phyloP scores from a whole-genome alignment of 2,888 invertebrate genomes.

The Stenoptilia bipunctidactyla region DNA sequence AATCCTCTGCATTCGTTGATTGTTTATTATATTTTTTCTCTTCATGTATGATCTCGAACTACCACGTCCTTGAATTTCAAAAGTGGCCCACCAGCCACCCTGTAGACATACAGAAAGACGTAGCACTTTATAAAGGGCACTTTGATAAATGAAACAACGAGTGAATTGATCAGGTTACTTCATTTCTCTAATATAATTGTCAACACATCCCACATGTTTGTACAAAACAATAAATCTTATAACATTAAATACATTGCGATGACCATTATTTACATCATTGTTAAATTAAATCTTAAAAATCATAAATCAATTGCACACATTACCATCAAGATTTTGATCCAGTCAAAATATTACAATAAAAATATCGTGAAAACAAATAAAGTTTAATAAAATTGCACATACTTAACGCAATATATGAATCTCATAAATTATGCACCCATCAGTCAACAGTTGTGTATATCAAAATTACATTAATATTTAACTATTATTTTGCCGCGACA shows the following conservation, averaged over 20 bases:
- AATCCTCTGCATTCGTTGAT: too few relatives aligned
- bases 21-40: too few relatives aligned
- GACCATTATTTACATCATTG: slow-evolving; percentile 34
- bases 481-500: slow-evolving; percentile 13
- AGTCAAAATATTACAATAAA: slow-evolving; percentile 49
- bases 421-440: slow-evolving; percentile 54
- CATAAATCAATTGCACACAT: slow-evolving; percentile 48
- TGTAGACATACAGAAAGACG: too few relatives aligned
- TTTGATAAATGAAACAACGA: background rate
- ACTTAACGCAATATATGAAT: slow-evolving; percentile 39
- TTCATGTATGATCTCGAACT: too few relatives aligned
- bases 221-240: slow-evolving; percentile 6
- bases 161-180: background rate
- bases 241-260: slow-evolving; percentile 3
- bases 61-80: too few relatives aligned
- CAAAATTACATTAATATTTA: slow-evolving; percentile 18
- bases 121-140: too few relatives aligned
- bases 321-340: slow-evolving; percentile 65
- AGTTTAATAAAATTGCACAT: too few relatives aligned
- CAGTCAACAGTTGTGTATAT: slow-evolving; percentile 37
- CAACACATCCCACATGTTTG: slow-evolving; percentile 21
- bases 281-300: slow-evolving; percentile 21
- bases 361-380: slow-evolving; percentile 24
- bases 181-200: background rate
- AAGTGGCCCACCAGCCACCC: too few relatives aligned